Percentiles rank a stretch among this genome's conserved stretches.
These are phyloP conservation scores for Triplophysa tibetana DNA, from an alignment of 2,113 vertebrate species.

Conservation along the genomic window DNA sequence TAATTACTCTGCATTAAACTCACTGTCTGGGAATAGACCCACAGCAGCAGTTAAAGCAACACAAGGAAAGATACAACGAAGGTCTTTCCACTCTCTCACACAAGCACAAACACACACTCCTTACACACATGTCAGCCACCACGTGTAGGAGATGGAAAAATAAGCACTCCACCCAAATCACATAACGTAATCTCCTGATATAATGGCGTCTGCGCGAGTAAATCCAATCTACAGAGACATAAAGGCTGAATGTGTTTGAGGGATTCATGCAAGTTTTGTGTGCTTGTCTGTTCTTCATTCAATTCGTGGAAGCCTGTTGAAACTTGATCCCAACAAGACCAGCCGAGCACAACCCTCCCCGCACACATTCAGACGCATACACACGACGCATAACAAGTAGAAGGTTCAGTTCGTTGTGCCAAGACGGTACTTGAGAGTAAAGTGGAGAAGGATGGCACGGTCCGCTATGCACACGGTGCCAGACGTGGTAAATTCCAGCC, in stretches of 20 bases:
- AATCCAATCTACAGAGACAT: slow-evolving; percentile 15
- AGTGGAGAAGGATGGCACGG: slow-evolving; percentile 54
- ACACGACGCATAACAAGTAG: slow-evolving; percentile 44
- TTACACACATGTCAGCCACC: neutral
- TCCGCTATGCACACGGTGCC: neutral
- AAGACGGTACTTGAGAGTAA: slow-evolving; percentile 75
- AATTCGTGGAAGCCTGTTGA: slow-evolving; percentile 10
- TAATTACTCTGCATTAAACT: slow-evolving; percentile 77
- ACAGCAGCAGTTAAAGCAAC: slow-evolving; percentile 65
- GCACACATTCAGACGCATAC: slow-evolving; percentile 28
- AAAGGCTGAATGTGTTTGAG: neutral
- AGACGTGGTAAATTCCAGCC: slow-evolving; percentile 31
- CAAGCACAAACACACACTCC: neutral
- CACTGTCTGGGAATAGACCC: slow-evolving; percentile 76
- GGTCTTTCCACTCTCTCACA: neutral
- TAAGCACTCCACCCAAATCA: slow-evolving; percentile 30
- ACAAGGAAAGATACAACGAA: neutral
- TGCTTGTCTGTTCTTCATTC: slow-evolving; percentile 57
- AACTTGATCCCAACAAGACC: slow-evolving; percentile 61
- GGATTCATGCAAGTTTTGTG: slow-evolving; percentile 28
- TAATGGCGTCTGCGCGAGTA: neutral
- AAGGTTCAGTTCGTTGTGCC: slow-evolving; percentile 71
- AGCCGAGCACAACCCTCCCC: slow-evolving; percentile 56
- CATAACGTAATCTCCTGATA: slow-evolving; percentile 17
- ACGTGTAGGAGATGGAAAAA: slow-evolving; percentile 14